Base-by-base conservation (phyloP, 2,888 invertebrate genomes). In the Seira ritae region DNA sequence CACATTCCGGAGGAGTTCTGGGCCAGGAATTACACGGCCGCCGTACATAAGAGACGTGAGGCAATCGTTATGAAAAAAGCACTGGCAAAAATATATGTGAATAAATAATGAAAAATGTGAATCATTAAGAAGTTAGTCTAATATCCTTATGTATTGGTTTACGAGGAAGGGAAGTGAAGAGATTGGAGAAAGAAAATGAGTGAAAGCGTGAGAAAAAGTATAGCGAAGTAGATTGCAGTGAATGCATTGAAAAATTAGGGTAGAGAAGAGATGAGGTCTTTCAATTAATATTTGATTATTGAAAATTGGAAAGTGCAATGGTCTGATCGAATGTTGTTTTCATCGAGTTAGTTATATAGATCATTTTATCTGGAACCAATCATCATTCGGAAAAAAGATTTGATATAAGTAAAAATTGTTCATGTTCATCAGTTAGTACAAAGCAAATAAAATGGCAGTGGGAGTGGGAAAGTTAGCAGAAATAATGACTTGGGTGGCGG, bases 51-150 rank as follows among this genome's bases (percentile, higher is more conserved):
- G 42, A 4, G 6, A 42, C 42, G 4, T 12, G 6, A 42, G 42
- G 4, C 42, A 4, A 4, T 12, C 4, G 42, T 42, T 42, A 42
- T 4, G 42, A 42, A 42, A 42, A 42, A 42, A 42, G 4, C 6
- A 8, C 6, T 42, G 42, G 4, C 6, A 15, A 3, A 10, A 60
- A 60, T n/a, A n/a, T 60, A 4, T 60, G 60, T 60, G 60, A 60
- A 60, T 60, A 60, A 60, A 60, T 60, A 60, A 60, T 60, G n/a
- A n/a, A n/a, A n/a, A 60, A 60, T 60, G 60, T 60, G 12, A 60
- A 60, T 60, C 60, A 60, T 60, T 10, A 60, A n/a, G 60, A 60
- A 42, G 42, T 8, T 42, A 8, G 6, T 8, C 42, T 42, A 42
- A 12, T 42, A 8, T 42, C 12, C 12, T 42, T 42, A 12, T 8